phyloP scores from a whole-genome alignment of 53 echinoderm and acorn worm genomes.

The Mesocentrotus franciscanus region DNA sequence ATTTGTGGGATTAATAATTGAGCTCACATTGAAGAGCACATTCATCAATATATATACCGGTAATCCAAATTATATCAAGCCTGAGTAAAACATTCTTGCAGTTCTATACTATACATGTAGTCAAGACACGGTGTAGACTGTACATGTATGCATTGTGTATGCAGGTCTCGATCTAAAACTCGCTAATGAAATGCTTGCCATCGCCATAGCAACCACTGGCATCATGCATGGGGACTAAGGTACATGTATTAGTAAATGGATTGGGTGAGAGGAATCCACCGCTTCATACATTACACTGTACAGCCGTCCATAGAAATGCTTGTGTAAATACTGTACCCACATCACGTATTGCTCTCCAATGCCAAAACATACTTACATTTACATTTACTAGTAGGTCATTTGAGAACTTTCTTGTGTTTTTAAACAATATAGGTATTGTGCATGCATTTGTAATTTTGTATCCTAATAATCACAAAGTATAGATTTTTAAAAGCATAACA shows the following conservation, averaged over 20 bases:
- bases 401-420: not conserved
- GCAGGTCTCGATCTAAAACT: not conserved
- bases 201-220: constrained; percentile 45
- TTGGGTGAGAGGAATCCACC: not conserved
- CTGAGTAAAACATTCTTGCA: no score
- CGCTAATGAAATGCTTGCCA: constrained; percentile 46
- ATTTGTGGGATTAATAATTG: not conserved
- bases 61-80: no score
- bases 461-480: not conserved
- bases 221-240: not conserved
- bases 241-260: constrained; percentile 12
- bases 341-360: not conserved
- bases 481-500: no score
- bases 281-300: not conserved
- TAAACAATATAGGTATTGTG: not conserved
- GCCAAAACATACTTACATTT: not conserved
- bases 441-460: not conserved
- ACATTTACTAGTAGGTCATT: not conserved
- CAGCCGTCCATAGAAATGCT: not conserved
- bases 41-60: not conserved
- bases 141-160: not conserved
- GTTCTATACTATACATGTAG: no score
- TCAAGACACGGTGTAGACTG: not conserved
- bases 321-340: not conserved
- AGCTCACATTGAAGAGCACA: not conserved